phyloP scores from a whole-genome alignment of 2,797 vertebrate species.

The Sebastes kiyomatsui region DNA sequence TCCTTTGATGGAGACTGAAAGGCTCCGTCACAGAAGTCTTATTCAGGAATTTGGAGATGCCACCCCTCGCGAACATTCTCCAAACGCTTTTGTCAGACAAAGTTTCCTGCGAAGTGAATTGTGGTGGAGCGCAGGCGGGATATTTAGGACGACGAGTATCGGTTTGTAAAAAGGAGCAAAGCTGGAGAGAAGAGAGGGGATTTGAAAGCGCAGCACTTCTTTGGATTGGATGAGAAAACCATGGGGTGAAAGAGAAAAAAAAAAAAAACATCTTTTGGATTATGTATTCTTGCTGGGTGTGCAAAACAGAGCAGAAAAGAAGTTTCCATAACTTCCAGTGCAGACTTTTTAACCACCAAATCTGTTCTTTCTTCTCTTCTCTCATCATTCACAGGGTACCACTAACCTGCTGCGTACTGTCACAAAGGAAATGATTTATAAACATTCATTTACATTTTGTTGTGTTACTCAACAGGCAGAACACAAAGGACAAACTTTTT shows the following conservation, averaged over 20 bases:
- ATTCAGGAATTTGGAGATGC: conserved; percentile 23
- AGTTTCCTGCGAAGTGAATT: conserved; percentile 44
- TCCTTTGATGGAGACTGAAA: conserved; percentile 28
- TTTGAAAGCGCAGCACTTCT: conserved; percentile 74
- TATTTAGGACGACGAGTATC: conserved; percentile 60
- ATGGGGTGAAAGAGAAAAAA: conserved; percentile 34
- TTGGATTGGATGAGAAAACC: conserved; percentile 67
- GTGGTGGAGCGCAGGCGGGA: conserved; percentile 41
- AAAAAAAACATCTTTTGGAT: conserved; percentile 59
- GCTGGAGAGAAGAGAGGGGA: conserved; percentile 61
- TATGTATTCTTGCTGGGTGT: conserved; percentile 64
- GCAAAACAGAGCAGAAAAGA: conserved; percentile 54
- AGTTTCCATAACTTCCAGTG: conserved; percentile 45
- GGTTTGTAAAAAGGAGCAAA: conserved; percentile 47
- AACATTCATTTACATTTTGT: conserved; percentile 4
- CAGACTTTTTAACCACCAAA: conserved; percentile 46
- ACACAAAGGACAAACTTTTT: not conserved
- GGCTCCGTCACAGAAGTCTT: conserved; percentile 1
- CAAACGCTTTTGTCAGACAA: conserved; percentile 47
- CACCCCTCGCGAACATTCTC: conserved; percentile 10
- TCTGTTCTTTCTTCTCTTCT: conserved; percentile 14
- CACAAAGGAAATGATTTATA: conserved; percentile 15
- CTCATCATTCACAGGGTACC: not conserved
- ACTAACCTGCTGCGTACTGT: not conserved
- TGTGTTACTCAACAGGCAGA: not conserved